Evolutionary conservation across 2,888 invertebrate genomes (phyloP), one percentile per base, ranked within the genome.

Genomic region (Lepas anatifera): DNA sequence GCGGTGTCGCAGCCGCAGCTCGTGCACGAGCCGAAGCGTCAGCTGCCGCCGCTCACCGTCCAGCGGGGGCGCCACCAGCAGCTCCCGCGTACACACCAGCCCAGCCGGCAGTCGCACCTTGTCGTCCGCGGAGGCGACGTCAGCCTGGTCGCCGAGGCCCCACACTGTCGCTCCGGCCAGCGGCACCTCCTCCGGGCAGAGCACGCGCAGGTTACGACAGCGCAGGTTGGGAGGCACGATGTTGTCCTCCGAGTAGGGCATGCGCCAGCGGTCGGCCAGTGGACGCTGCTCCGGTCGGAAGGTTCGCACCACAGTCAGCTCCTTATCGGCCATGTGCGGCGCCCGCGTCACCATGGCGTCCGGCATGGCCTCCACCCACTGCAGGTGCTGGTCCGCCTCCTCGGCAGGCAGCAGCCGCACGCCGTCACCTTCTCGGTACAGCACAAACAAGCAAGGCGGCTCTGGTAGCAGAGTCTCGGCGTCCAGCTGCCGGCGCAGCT

Each of bases 141-240:
- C 39, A 8, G 32, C 63, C 66, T 25, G 25, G 6, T 58, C 58
- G 35, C 58, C 58, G 22, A 18, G 4, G 35, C 58, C 58, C 58
- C 58, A 58, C 22, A 58, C 32, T 22, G 32, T 1, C 4, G n/a
- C 16, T 37, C 25, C 39, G 18, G 39, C 66, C 66, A 18, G 8
- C 25, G 66, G 39, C 37, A 39, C 25, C 25, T 10, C 37, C 4
- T 37, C 39, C 25, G 13, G 39, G 39, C 66, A 37, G 16, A 66
- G 39, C 39, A 41, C 27, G 13, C n/a, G 39, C 66, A 66, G 25
- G 16, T 41, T 27, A 16, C 66, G 39, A 13, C 66, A 66, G 39
- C 66, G 66, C 4, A 58, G 32, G 58, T 58, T 58, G 32, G 58
- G 32, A 16, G 58, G 58, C 32, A 58, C 58, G 58, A 58, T 58